phyloP scores from a whole-genome alignment of 1,140 invertebrate species.

The Eufriesea mexicana region DNA sequence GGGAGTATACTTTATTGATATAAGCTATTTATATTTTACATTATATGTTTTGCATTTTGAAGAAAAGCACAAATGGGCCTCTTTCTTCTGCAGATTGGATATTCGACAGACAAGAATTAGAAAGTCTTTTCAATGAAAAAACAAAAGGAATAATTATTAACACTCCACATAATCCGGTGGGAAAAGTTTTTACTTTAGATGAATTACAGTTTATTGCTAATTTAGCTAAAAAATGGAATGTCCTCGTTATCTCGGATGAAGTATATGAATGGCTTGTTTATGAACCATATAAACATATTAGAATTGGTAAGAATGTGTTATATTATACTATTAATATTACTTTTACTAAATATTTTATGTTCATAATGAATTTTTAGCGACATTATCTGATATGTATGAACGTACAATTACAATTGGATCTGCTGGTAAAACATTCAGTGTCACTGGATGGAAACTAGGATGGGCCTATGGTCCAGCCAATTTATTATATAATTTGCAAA shows the following conservation, averaged over 20 bases:
- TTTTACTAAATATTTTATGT: constrained; percentile 30
- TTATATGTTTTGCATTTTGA: constrained; percentile 42
- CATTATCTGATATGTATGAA: constrained; percentile 98
- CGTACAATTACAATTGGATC: constrained; percentile 98
- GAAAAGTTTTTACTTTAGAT: constrained; percentile 91
- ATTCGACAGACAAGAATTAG: constrained; percentile 92
- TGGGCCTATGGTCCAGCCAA: constrained; percentile 96
- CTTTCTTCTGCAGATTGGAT: constrained; percentile 93
- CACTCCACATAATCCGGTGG: constrained; percentile 97
- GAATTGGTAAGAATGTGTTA: constrained; percentile 87
- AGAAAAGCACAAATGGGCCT: constrained; percentile 78
- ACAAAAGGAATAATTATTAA: constrained; percentile 98
- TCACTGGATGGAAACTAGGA: constrained; percentile 98
- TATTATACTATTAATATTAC: neutral
- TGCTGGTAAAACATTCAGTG: constrained; percentile 98
- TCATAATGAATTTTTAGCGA: constrained; percentile 84
- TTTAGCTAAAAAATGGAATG: constrained; percentile 96
- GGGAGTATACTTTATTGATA: neutral
- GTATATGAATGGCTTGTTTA: constrained; percentile 99
- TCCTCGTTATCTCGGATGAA: constrained; percentile 96
- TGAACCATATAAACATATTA: constrained; percentile 91
- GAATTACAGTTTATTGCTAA: constrained; percentile 92
- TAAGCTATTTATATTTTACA: constrained; percentile 7
- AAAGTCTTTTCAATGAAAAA: constrained; percentile 91
- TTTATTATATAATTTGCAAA: constrained; percentile 91